Conservation (phyloP, 2,113 vertebrate species). For the Odontophorus gujanensis region DNA sequence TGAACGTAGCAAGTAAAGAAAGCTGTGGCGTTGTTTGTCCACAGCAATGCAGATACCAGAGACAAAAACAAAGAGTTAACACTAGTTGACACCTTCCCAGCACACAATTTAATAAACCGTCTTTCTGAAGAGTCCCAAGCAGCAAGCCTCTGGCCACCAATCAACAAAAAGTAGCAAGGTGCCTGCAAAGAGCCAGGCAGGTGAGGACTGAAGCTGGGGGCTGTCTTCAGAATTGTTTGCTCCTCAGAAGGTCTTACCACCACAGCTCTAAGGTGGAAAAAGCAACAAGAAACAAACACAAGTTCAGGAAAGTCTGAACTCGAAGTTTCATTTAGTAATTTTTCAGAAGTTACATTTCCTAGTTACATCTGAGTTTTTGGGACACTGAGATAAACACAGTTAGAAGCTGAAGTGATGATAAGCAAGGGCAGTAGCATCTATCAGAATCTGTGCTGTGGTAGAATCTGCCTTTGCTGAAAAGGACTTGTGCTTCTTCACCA, state of each 20-base stretch:
- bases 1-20: neutral
- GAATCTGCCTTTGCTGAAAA: neutral
- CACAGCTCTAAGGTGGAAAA: neutral
- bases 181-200: neutral
- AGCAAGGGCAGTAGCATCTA: neutral
- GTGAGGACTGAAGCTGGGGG: neutral
- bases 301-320: neutral
- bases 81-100: neutral
- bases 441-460: neutral
- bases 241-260: neutral
- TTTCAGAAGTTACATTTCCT: neutral
- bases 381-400: neutral
- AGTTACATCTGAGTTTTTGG: neutral
- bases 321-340: too few species aligned
- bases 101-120: neutral
- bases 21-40: neutral
- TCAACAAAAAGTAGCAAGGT: neutral
- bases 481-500: neutral
- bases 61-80: neutral
- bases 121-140: neutral
- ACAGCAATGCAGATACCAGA: fast-evolving
- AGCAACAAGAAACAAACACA: neutral
- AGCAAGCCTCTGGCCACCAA: neutral
- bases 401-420: neutral
- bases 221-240: neutral